Percentiles rank a stretch among this genome's conserved stretches.
Evolutionary conservation across 2,113 vertebrate species (phyloP).

Genomic region (Capreolus pygargus): DNA sequence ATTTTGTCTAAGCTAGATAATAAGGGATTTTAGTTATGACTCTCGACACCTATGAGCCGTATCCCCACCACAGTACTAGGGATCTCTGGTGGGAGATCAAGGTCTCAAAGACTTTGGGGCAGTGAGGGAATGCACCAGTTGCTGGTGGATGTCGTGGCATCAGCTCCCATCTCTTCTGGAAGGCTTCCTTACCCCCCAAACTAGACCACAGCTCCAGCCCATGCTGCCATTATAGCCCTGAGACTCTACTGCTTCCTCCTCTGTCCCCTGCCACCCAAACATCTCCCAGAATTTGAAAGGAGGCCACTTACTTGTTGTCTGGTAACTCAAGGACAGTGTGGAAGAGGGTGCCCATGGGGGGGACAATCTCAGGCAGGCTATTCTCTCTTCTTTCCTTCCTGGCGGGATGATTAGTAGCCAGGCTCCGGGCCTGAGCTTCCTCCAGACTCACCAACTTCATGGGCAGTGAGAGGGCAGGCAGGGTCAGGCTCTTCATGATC

Average conservation of each 20-base stretch:
- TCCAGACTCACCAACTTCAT: constrained; percentile 98
- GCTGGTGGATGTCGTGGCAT: neutral
- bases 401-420: constrained; percentile 91
- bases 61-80: neutral
- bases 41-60: neutral
- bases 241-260: neutral
- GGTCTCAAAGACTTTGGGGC: neutral
- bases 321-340: constrained; percentile 96
- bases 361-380: constrained; percentile 92
- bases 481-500: constrained; percentile 88
- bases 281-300: neutral
- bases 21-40: neutral
- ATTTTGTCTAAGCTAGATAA: neutral
- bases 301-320: constrained; percentile 89
- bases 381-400: constrained; percentile 92
- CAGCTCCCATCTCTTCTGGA: neutral
- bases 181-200: neutral
- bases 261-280: neutral
- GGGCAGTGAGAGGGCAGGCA: constrained; percentile 87
- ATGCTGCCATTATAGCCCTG: neutral
- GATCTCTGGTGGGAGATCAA: neutral
- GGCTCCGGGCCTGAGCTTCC: constrained; percentile 93
- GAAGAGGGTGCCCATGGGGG: constrained; percentile 88
- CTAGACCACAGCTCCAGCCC: neutral
- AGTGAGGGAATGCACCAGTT: neutral